Conservation (phyloP, 2,888 invertebrate species). For the Lasiommata megera region DNA sequence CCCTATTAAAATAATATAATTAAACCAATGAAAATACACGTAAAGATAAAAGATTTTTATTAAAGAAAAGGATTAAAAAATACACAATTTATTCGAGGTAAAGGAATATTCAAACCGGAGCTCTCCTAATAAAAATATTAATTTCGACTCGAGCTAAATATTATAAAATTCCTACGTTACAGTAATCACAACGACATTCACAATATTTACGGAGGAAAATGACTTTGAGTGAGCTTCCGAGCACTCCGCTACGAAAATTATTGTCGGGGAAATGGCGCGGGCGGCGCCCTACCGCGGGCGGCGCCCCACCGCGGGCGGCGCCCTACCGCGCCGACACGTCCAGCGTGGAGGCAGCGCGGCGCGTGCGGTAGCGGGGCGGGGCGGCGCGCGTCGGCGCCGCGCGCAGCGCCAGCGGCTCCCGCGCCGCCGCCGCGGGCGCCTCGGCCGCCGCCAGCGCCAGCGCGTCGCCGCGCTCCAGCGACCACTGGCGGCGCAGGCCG, state of each 20-base stretch:
- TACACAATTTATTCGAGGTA: slow-evolving; percentile 54
- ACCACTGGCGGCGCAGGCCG: slow-evolving; percentile 64
- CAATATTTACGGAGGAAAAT: slow-evolving; percentile 37
- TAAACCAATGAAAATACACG: neutral
- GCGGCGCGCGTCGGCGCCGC: slow-evolving; percentile 33
- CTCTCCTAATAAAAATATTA: slow-evolving; percentile 49
- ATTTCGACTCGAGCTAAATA: slow-evolving; percentile 36
- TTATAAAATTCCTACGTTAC: slow-evolving; percentile 27
- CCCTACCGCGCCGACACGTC: slow-evolving; percentile 22
- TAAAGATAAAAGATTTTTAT: slow-evolving; percentile 45
- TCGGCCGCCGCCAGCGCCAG: slow-evolving; percentile 53
- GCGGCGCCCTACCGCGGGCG: slow-evolving; percentile 23
- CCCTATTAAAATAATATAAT: no score
- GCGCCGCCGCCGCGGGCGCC: slow-evolving; percentile 33
- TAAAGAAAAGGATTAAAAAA: slow-evolving; percentile 60
- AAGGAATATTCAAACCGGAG: slow-evolving; percentile 47
- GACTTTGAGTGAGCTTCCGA: slow-evolving; percentile 27
- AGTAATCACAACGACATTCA: slow-evolving; percentile 41
- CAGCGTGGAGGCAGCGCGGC: slow-evolving; percentile 34
- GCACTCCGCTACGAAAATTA: slow-evolving; percentile 59
- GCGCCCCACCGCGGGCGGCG: slow-evolving; percentile 12
- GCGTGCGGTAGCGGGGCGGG: slow-evolving; percentile 51
- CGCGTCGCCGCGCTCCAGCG: slow-evolving; percentile 64
- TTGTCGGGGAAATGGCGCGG: slow-evolving; percentile 48
- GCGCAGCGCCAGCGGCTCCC: slow-evolving; percentile 36